These are phyloP conservation scores for Eurytoma californica DNA, from an alignment of 2,888 invertebrate genomes.

Conservation along the genomic window DNA sequence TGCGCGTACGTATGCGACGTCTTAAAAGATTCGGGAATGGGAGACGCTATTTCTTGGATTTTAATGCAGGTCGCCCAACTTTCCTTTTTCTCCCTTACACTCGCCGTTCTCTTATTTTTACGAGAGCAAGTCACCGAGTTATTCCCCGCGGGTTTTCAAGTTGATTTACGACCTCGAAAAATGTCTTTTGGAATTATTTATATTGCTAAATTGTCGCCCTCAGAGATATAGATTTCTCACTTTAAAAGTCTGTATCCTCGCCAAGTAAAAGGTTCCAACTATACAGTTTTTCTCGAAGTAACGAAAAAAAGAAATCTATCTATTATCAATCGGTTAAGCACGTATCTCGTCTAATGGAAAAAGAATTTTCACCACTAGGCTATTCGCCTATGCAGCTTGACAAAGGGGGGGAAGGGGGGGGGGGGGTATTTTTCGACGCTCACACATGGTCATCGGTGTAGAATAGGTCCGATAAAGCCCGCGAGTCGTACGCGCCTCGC, in stretches of 20 bases:
- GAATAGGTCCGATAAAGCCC: conserved; percentile 5
- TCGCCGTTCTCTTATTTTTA: conserved; percentile 11
- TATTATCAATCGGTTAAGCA: no score
- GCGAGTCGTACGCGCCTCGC: neutral
- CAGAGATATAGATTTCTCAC: neutral
- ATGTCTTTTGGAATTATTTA: conserved; percentile 7
- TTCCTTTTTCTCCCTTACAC: neutral
- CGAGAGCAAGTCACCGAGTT: conserved; percentile 16
- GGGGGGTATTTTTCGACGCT: neutral
- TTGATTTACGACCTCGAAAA: conserved; percentile 16
- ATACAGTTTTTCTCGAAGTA: no score
- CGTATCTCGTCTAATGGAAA: no score
- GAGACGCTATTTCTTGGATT: conserved; percentile 36
- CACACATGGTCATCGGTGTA: neutral
- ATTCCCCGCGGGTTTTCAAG: neutral
- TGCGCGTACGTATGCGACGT: no score
- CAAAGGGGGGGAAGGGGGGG: neutral
- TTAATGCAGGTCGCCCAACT: conserved; percentile 28
- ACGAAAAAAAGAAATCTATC: no score
- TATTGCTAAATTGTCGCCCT: neutral
- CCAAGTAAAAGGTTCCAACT: no score
- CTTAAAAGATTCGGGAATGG: neutral
- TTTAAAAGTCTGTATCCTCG: neutral
- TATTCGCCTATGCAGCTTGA: neutral
- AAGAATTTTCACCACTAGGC: neutral